These are phyloP conservation scores for Eupithecia dodoneata DNA, from an alignment of 2,888 invertebrate genomes.

Conservation along the genomic window DNA sequence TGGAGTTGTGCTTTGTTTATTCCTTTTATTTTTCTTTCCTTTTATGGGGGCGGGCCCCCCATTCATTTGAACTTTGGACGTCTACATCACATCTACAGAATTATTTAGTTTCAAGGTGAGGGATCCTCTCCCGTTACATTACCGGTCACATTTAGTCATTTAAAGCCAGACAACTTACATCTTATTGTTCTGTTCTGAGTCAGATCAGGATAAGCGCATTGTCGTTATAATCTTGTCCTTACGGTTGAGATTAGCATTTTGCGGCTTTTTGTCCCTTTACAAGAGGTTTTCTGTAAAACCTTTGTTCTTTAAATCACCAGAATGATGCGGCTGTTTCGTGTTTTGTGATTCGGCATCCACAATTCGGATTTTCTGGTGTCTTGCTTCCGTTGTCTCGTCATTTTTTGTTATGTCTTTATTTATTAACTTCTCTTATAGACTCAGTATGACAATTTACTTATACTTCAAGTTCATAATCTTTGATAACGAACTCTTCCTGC, in stretches of 20 bases:
- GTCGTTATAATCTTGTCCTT: conserved; percentile 16
- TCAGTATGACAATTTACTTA: neutral
- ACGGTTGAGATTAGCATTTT: conserved; percentile 15
- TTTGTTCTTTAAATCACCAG: conserved; percentile 31
- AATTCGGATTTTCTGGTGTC: conserved; percentile 4
- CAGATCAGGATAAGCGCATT: conserved; percentile 15
- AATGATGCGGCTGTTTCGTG: conserved; percentile 26
- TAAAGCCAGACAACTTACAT: conserved; percentile 10
- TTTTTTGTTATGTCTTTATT: conserved; percentile 18
- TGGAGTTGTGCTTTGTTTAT: conserved; percentile 16
- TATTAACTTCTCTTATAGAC: neutral
- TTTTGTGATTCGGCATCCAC: conserved; percentile 11
- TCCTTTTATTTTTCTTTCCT: no score
- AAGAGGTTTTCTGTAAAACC: conserved; percentile 16
- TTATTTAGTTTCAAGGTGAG: conserved; percentile 54
- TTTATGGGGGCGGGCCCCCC: no score
- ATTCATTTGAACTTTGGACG: no score
- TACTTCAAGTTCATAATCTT: neutral
- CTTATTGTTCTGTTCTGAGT: conserved; percentile 11
- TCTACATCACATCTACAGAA: conserved; percentile 32
- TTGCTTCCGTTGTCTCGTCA: conserved; percentile 14
- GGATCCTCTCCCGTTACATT: conserved; percentile 45
- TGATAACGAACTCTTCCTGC: neutral
- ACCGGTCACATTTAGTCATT: conserved; percentile 35
- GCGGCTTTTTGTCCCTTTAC: conserved; percentile 16